Evolutionary conservation across 35 echinoderm and acorn worm genomes (phyloP).

Genomic region (Lytechinus pictus): DNA sequence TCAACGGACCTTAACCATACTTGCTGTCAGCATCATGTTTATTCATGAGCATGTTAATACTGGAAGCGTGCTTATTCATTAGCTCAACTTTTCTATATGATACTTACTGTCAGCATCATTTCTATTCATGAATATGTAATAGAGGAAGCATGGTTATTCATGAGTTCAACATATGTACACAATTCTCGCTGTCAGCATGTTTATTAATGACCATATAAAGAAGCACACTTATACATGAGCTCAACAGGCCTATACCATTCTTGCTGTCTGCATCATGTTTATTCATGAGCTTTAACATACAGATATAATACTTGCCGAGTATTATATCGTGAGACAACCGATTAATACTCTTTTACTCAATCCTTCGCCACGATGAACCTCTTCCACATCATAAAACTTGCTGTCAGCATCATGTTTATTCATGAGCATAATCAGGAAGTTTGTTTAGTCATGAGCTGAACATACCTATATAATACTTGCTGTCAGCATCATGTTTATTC

Average conservation of each 20-base stretch:
- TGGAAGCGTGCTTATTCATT: too few species aligned
- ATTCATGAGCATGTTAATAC: constrained; percentile 86
- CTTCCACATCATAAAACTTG: neutral
- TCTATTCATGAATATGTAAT: too few species aligned
- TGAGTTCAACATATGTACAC: constrained; percentile 57
- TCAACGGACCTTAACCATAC: constrained; percentile 92
- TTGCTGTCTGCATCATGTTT: neutral
- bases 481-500: constrained; percentile 98
- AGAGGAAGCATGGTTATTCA: constrained; percentile 85
- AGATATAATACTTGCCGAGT: too few species aligned
- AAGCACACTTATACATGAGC: too few species aligned
- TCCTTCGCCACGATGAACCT: too few species aligned
- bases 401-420: constrained; percentile 98
- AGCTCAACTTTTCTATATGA: constrained; percentile 85
- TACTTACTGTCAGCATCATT: constrained; percentile 93
- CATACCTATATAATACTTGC: neutral
- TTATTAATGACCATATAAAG: too few species aligned
- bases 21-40: constrained; percentile 99
- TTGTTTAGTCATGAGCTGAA: constrained; percentile 79
- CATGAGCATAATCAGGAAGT: too few species aligned
- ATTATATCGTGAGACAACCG: too few species aligned
- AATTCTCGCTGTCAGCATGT: too few species aligned
- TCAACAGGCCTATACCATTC: constrained; percentile 90
- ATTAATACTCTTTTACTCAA: too few species aligned
- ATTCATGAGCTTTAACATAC: too few species aligned